Percentiles rank a stretch among this genome's conserved stretches.
Evolutionary conservation across 1,140 invertebrate species (phyloP).

Genomic region (Sitodiplosis mosellana): DNA sequence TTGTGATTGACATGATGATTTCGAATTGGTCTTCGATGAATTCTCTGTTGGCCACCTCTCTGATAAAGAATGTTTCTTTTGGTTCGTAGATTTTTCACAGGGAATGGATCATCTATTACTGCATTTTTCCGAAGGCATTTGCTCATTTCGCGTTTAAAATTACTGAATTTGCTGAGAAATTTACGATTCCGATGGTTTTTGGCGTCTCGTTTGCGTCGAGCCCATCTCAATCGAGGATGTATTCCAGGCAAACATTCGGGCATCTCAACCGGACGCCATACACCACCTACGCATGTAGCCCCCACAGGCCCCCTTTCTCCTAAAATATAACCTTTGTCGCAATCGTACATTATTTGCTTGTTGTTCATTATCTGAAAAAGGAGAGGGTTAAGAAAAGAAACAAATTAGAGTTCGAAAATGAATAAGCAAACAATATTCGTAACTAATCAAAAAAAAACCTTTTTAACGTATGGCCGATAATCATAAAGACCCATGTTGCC

Average conservation of each 20-base stretch:
- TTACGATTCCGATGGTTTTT: conserved; percentile 9
- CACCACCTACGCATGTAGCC: conserved; percentile 32
- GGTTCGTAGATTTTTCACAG: no score
- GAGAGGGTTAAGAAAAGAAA: neutral
- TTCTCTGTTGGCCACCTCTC: no score
- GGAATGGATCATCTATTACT: neutral
- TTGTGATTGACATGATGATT: no score
- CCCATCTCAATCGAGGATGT: conserved; percentile 65
- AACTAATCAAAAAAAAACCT: conserved; percentile 35
- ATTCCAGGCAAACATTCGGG: conserved; percentile 55
- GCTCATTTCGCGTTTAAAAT: conserved; percentile 1
- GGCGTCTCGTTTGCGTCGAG: conserved; percentile 41
- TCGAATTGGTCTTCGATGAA: no score
- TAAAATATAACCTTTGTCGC: conserved; percentile 75
- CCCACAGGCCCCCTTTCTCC: conserved; percentile 68
- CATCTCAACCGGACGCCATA: conserved; percentile 21
- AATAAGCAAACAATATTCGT: no score
- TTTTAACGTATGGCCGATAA: conserved; percentile 86
- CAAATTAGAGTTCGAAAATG: no score
- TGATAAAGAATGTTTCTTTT: neutral
- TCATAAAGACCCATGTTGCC: conserved; percentile 96
- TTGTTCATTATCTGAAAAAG: conserved; percentile 54
- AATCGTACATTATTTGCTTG: conserved; percentile 93
- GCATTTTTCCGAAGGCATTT: neutral
- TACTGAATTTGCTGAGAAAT: neutral